Base-by-base conservation (phyloP, 2,888 invertebrate genomes). In the Sphaerophoria rueppellii region DNA sequence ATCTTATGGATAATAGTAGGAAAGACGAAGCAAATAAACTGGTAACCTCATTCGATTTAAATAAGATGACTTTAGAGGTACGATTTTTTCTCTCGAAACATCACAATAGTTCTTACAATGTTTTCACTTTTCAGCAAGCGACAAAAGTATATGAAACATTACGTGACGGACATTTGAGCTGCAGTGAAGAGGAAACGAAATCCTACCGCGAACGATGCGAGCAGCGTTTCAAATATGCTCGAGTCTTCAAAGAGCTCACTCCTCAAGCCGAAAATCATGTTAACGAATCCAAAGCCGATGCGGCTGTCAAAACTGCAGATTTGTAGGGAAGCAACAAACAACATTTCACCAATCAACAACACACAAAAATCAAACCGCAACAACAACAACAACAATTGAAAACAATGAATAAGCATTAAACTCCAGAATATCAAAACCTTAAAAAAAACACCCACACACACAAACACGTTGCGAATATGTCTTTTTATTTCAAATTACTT, bases 161-260 rank as follows among this genome's bases (percentile, higher is more conserved):
- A 89, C 93, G 94, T 87, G 94, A 94, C 87, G 97, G 97, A 70
- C 95, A 96, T 88, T 96, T 98, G 91, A 98, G 98, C 0, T 92
- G 93, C 34, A 95, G 95, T 91, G 95, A 96, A 82, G 91, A 93
- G 48, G 93, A 94, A 87, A 94, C 94, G 88, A 95, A 95, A 89
- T 93, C 94, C 67, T 98, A 95, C 92, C 94, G 95, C 88, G 92
- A 93, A 80, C 94, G 94, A 89, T 97, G 98, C 92, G 94, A 95
- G 90, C 92, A 92, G 88, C 94, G 93, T 89, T 98, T 96, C 92
- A 96, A 96, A 37, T 95, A 95, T 92, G 96, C 98, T 81, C 94
- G 95, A 87, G 95, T 95, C 71, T 97, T 97, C 92, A 93, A 91
- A 86, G 91, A 92, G 79, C 87, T 88, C 52, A 88, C 79, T 52